Conservation (phyloP, 2,797 vertebrate species). For the Xyrichtys novacula region DNA sequence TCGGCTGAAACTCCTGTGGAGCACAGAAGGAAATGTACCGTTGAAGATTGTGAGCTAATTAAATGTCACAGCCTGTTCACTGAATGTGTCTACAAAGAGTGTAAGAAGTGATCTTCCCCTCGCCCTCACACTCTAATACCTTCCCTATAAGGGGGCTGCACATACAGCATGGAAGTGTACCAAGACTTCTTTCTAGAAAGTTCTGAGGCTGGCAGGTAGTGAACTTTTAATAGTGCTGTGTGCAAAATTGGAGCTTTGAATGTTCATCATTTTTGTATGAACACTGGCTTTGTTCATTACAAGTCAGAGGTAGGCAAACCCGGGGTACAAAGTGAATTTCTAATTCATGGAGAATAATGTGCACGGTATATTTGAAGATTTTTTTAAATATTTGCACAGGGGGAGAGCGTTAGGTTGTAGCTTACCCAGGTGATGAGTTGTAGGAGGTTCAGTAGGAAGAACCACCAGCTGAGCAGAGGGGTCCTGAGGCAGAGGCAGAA, state of each 20-base stretch:
- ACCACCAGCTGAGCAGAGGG: conserved; percentile 93
- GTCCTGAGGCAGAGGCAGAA: conserved; percentile 94
- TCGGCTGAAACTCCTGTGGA: conserved; percentile 65
- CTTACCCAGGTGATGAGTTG: conserved; percentile 92
- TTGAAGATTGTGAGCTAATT: conserved; percentile 72
- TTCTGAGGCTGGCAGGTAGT: conserved; percentile 51
- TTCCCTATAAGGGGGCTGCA: neutral
- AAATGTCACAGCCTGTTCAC: conserved; percentile 74
- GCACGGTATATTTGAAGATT: too few species aligned
- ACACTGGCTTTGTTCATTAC: too few species aligned
- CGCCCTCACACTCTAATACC: neutral
- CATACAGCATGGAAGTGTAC: neutral
- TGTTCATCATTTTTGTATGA: neutral
- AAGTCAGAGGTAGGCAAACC: too few species aligned
- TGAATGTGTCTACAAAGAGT: conserved; percentile 50
- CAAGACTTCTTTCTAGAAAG: too few species aligned
- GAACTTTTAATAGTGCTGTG: conserved; percentile 23
- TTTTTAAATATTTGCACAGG: neutral
- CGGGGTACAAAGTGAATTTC: too few species aligned
- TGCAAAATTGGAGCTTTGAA: neutral
- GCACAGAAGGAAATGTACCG: conserved; percentile 63
- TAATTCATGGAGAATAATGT: too few species aligned
- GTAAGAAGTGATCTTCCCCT: conserved; percentile 45
- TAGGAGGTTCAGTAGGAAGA: conserved; percentile 91
- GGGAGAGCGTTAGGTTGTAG: conserved; percentile 9